These are phyloP conservation scores for Thymelicus sylvestris DNA, from an alignment of 2,888 invertebrate genomes.

Conservation along the genomic window DNA sequence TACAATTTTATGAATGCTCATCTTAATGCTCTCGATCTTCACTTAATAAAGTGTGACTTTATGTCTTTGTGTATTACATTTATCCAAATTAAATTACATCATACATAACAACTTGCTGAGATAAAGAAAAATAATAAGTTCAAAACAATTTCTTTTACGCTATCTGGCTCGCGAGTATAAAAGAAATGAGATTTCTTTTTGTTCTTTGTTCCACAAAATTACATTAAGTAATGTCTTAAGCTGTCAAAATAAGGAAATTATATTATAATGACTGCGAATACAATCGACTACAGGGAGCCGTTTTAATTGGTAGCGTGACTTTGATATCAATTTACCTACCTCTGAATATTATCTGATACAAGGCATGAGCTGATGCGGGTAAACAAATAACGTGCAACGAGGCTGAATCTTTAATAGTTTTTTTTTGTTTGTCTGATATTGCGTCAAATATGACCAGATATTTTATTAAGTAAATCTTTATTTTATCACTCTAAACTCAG, in stretches of 20 bases:
- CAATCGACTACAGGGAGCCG: conserved; percentile 11
- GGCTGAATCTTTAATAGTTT: no score
- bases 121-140: neutral
- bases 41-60: no score
- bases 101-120: no score
- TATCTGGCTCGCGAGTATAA: neutral
- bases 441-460: no score
- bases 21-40: no score
- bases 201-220: neutral
- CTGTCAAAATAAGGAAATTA: conserved; percentile 14
- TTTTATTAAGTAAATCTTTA: no score
- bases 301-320: conserved; percentile 24
- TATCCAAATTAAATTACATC: no score
- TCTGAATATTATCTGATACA: neutral
- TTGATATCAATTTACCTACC: conserved; percentile 18
- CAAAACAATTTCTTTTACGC: neutral
- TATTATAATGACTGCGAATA: conserved; percentile 24
- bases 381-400: neutral
- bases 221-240: conserved; percentile 21
- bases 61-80: no score
- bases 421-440: no score
- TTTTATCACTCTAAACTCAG: no score
- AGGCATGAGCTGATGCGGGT: conserved; percentile 4
- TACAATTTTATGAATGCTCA: no score
- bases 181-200: conserved; percentile 10